Percentiles rank a stretch among this genome's conserved stretches.
These are phyloP conservation scores for Amphipoea oculea DNA, from an alignment of 2,888 invertebrate genomes.

Conservation along the genomic window DNA sequence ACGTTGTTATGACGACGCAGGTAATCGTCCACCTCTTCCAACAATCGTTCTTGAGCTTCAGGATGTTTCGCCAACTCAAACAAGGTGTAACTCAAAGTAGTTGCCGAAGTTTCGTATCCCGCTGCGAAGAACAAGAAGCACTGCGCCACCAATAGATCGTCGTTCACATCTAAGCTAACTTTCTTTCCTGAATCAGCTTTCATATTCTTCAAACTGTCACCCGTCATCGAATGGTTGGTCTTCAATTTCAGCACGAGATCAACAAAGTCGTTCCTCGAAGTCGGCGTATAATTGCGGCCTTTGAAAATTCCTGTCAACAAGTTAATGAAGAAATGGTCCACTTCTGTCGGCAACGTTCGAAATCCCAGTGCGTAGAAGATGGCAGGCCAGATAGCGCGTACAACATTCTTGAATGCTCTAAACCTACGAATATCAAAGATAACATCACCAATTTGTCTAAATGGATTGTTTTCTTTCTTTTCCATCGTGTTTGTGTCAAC, in stretches of 20 bases:
- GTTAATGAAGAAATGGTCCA: slow-evolving; percentile 71
- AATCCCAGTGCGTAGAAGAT: slow-evolving; percentile 77
- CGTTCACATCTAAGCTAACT: slow-evolving; percentile 74
- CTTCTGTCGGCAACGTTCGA: slow-evolving; percentile 66
- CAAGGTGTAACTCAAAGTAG: slow-evolving; percentile 70
- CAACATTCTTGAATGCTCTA: slow-evolving; percentile 69
- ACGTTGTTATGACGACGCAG: slow-evolving; percentile 68
- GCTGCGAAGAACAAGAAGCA: slow-evolving; percentile 87
- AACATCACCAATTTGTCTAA: slow-evolving; percentile 68
- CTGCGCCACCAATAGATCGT: slow-evolving; percentile 88
- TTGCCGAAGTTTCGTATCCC: slow-evolving; percentile 79
- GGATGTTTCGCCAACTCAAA: slow-evolving; percentile 77
- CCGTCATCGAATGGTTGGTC: slow-evolving; percentile 70
- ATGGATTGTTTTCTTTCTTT: slow-evolving; percentile 70
- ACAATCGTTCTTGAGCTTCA: slow-evolving; percentile 67
- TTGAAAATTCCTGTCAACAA: slow-evolving; percentile 72
- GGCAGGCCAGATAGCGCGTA: slow-evolving; percentile 76
- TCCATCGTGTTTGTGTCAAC: slow-evolving; percentile 76
- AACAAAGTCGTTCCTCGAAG: slow-evolving; percentile 77
- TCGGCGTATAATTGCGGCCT: slow-evolving; percentile 70
- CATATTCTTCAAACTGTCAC: slow-evolving; percentile 74
- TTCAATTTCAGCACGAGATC: slow-evolving; percentile 76
- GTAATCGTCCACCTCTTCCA: slow-evolving; percentile 75
- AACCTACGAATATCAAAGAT: slow-evolving; percentile 70
- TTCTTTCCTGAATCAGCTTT: slow-evolving; percentile 67